Evolutionary conservation across 1,140 invertebrate genomes (phyloP), one percentile per base, ranked within the genome.

Genomic region (Gryon sp.): DNA sequence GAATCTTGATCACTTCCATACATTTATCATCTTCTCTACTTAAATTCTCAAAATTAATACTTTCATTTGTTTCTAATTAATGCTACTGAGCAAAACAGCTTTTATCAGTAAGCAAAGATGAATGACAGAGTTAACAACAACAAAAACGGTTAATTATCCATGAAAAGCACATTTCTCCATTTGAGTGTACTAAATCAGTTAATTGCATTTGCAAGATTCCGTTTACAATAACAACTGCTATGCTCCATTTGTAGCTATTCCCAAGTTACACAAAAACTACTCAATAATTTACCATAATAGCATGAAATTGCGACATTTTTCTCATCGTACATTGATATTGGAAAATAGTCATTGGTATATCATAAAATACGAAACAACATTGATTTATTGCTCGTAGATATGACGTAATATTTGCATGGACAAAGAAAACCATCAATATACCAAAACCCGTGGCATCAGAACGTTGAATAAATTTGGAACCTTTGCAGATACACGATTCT

Each of bases 401-500:
- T 36, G 12, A 50, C 12, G 45, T 8, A 16, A 12, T 12, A 16
- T 12, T 4, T 34, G 12, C 28, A 38, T 69, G 28, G 5, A 30
- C 38, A 55, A 55, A 72, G 57, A 14, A 55, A 62, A 72, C 41
- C 55, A 55, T 55, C 48, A 32, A 72, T 63, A 55, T n/a, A n/a
- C n/a, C n/a, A 62, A 28, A 70, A 32, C 8, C 48, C 48, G 62
- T 55, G 68, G 48, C 48, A 48, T 62, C 48, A 26, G 8, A 16
- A 20, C 20, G 20, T 5, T 32, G 45, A 40, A 62, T 48, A 48
- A 41, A 63, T 65, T 43, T 34, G 26, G 34, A n/a, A n/a, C 26
- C 30, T 46, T 48, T 24, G 24, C 59, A 50, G 45, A 43, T 62
- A 19, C 3, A 4, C n/a, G 1, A 18, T 4, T n/a, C n/a, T 40